phyloP scores from a whole-genome alignment of 2,797 vertebrate species.

The Gephyroberyx darwinii region DNA sequence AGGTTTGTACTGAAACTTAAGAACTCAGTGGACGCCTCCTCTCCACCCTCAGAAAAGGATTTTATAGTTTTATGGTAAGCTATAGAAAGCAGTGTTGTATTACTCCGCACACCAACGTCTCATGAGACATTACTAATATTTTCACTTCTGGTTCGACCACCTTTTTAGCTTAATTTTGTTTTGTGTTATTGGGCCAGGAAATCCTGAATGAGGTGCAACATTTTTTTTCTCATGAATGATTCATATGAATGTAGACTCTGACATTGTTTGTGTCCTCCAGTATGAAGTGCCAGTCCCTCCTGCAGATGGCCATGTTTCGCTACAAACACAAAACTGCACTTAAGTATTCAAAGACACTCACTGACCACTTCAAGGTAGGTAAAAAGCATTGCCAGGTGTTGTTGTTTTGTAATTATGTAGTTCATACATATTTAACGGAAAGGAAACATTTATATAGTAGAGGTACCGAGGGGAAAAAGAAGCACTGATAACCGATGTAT shows the following conservation, averaged over 20 bases:
- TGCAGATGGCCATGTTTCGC: constrained; percentile 94
- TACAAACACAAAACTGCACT: constrained; percentile 90
- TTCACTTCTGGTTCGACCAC: not conserved
- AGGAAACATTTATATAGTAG: not conserved
- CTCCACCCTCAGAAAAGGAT: constrained; percentile 84
- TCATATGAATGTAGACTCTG: not conserved
- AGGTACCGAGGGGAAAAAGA: no score
- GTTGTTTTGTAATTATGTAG: not conserved
- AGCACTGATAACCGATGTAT: no score
- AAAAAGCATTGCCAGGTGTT: not conserved
- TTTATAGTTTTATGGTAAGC: constrained; percentile 90
- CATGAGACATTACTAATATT: not conserved
- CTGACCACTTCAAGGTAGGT: constrained; percentile 90
- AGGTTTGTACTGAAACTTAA: constrained; percentile 91
- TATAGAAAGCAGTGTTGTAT: not conserved
- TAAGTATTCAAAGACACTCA: constrained; percentile 91
- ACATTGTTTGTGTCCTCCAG: constrained; percentile 70
- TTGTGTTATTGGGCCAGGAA: no score
- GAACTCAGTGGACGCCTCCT: constrained; percentile 80
- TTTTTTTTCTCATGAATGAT: not conserved
- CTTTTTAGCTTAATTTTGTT: not conserved
- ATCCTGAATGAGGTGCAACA: no score
- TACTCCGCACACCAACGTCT: not conserved
- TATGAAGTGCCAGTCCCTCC: constrained; percentile 92
- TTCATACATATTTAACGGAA: no score